Evolutionary conservation across 2,797 vertebrate genomes (phyloP).

Genomic region (Cyprinodon diabolis): DNA sequence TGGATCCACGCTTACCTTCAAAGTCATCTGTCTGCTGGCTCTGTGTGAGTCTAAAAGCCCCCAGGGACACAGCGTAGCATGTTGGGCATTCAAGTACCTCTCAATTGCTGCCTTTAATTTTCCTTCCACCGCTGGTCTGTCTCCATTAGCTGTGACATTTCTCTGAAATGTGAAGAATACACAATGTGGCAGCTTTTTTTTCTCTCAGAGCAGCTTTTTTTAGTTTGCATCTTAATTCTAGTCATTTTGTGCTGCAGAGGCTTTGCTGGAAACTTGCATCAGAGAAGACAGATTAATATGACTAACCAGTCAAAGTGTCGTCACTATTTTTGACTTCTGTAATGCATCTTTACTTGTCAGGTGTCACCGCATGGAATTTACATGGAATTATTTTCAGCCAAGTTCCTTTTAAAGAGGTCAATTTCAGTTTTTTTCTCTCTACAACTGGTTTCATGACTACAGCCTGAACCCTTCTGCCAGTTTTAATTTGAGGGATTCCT

Average conservation of each 20-base stretch:
- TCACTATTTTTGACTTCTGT: neutral
- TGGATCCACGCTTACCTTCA: constrained; percentile 67
- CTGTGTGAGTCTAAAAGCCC: constrained; percentile 47
- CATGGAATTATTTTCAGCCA: neutral
- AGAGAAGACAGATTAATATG: neutral
- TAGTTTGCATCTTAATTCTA: neutral
- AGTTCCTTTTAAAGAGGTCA: neutral
- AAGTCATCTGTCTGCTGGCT: constrained; percentile 64
- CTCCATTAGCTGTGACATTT: constrained; percentile 61
- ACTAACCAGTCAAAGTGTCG: neutral
- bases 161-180: constrained; percentile 32
- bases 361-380: no score
- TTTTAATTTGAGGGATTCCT: neutral
- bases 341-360: neutral
- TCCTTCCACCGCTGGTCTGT: constrained; percentile 36
- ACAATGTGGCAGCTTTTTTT: constrained; percentile 20
- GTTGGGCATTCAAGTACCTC: constrained; percentile 66
- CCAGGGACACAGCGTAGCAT: constrained; percentile 57
- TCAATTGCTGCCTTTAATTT: constrained; percentile 71
- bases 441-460: neutral
- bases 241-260: constrained; percentile 14
- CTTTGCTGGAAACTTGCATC: constrained; percentile 9
- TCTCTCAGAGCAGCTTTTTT: neutral
- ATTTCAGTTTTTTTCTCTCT: neutral
- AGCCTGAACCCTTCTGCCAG: neutral